These are phyloP conservation scores for Oryzias celebensis DNA, from an alignment of 2,113 vertebrate species.

Conservation along the genomic window DNA sequence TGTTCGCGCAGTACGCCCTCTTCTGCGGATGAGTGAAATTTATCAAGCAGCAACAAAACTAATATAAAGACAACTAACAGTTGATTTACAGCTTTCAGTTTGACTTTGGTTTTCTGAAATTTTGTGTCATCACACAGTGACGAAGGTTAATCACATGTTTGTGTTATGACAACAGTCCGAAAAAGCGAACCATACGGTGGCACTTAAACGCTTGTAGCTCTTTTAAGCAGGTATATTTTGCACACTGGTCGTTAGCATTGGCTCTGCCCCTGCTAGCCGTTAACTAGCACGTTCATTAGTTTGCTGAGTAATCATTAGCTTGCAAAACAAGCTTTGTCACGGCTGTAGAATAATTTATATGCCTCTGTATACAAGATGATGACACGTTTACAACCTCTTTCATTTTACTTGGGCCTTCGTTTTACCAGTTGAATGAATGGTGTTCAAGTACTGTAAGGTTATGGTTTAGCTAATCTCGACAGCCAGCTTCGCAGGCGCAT, in stretches of 20 bases:
- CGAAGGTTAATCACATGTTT: not conserved
- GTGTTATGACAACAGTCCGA: not conserved
- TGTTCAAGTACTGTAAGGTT: conserved; percentile 32
- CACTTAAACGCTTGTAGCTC: conserved; percentile 1
- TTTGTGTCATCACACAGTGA: not conserved
- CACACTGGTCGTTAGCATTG: not conserved
- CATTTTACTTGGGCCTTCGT: not conserved
- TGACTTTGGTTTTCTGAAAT: not conserved
- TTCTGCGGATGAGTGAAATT: conserved; percentile 1
- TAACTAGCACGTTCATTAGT: conserved; percentile 61
- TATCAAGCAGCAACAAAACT: conserved; percentile 22
- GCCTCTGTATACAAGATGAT: not conserved
- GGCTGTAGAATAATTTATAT: not conserved
- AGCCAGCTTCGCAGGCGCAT: conserved; percentile 48
- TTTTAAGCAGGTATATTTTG: conserved; percentile 12
- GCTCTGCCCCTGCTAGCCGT: conserved; percentile 27
- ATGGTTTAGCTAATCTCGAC: conserved; percentile 49
- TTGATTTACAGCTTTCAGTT: not conserved
- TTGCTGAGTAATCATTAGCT: conserved; percentile 76
- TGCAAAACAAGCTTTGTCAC: conserved; percentile 28
- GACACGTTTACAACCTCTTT: conserved; percentile 9
- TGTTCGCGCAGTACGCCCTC: conserved; percentile 36
- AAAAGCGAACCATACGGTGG: not conserved
- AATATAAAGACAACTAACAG: not conserved
- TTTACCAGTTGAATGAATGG: not conserved